Evolutionary conservation across 1,140 invertebrate species (phyloP).

Genomic region (Papilio polyxenes): DNA sequence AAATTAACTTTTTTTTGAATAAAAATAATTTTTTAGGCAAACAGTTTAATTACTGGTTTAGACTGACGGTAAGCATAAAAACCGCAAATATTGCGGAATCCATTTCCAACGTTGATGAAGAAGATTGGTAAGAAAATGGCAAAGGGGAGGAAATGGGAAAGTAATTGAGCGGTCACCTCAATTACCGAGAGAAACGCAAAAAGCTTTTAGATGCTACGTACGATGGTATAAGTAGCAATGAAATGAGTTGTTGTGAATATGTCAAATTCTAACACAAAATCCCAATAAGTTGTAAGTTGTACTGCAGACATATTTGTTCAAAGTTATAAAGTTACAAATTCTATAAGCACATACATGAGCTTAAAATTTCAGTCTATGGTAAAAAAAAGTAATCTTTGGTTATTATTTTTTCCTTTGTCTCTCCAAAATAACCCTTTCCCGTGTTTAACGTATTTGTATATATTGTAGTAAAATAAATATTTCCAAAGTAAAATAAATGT

Average conservation of each 20-base stretch:
- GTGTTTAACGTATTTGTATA: neutral
- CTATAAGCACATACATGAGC: too few relatives aligned
- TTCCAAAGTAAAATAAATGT: neutral
- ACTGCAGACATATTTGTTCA: too few relatives aligned
- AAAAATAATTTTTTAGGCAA: too few relatives aligned
- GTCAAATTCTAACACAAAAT: too few relatives aligned
- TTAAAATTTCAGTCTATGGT: too few relatives aligned
- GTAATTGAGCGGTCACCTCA: slow-evolving; percentile 10
- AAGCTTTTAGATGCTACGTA: neutral
- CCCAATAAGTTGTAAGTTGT: too few relatives aligned
- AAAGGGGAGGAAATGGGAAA: neutral
- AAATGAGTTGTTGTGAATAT: too few relatives aligned
- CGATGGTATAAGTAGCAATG: neutral
- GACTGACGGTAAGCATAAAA: neutral
- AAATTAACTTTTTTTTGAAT: neutral
- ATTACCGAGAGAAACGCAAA: neutral
- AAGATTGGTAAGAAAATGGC: neutral
- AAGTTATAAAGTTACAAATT: too few relatives aligned
- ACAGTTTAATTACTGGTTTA: neutral
- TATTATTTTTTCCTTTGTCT: neutral
- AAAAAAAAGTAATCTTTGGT: neutral
- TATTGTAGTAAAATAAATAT: slow-evolving; percentile 9
- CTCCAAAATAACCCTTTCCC: neutral
- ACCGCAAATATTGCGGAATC: neutral
- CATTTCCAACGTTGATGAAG: neutral